Conservation (phyloP, 2,113 vertebrate species). For the Argyrosomus japonicus region DNA sequence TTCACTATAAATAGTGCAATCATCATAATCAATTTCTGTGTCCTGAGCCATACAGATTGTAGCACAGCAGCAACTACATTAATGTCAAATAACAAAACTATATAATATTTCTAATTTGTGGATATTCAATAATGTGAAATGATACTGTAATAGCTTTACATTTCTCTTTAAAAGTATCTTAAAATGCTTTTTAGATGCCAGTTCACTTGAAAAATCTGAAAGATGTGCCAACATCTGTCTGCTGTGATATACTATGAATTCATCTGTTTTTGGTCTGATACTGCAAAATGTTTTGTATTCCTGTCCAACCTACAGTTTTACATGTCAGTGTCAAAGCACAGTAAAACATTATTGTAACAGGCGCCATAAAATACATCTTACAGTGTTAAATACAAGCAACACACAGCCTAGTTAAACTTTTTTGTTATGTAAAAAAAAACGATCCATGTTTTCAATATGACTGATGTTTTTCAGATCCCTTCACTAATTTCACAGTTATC, state of each 20-base stretch:
- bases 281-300: background rate
- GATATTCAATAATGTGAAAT: conserved; percentile 4
- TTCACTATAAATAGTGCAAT: conserved; percentile 54
- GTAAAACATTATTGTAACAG: conserved; percentile 21
- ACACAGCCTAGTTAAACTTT: background rate
- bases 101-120: background rate
- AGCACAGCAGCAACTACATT: conserved; percentile 28
- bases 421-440: background rate
- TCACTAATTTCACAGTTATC: conserved; percentile 13
- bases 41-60: conserved; percentile 59
- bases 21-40: conserved; percentile 24
- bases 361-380: conserved; percentile 11
- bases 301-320: background rate
- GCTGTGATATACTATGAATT: background rate
- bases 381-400: conserved; percentile 1
- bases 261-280: background rate
- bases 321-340: conserved; percentile 6
- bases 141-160: conserved; percentile 1
- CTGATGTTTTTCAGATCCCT: background rate
- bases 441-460: background rate
- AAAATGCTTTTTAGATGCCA: conserved; percentile 1
- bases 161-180: background rate
- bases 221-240: background rate
- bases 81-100: conserved; percentile 17
- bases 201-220: background rate